Evolutionary conservation across 1,140 invertebrate species (phyloP), one percentile per base, ranked within the genome.

Genomic region (Trachymyrmex septentrionalis): DNA sequence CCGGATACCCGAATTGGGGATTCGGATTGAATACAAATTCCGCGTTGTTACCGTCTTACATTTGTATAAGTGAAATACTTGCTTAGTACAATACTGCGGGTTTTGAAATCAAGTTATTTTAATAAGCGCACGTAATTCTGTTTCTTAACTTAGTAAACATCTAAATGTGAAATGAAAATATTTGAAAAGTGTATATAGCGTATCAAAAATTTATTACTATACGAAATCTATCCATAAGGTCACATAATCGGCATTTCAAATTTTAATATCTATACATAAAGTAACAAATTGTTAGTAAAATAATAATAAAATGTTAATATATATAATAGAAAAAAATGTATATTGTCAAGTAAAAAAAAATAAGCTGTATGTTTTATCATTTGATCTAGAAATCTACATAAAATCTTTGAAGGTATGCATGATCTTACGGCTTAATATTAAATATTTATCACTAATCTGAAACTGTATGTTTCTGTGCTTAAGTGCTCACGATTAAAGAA

Each of bases 1-100:
- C 24, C 14, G 66, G 78, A 71, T 71, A 81, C 21, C 50, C 78
- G 67, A 84, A 84, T 84, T 73, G 80, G 69, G n/a, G 50, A 63
- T 55, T 75, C 55, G 80, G 57, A 73, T 84, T 84, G 80, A 84
- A 84, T 84, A 84, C 69, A 73, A 84, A 84, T 84, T 84, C 69
- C 55, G 5, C 64, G 38, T 55, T 34, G 53, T 59, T 59, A 73
- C 53, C 14, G 7, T 34, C 80, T 75, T 84, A 84, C 69, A 63
- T 75, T 61, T 61, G 57, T 84, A 21, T 24, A 73, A 75, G 69
- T 84, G 69, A 84, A 84, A 84, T 50, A 27, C 72, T 73, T 61
- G 55, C 72, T 73, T 61, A 19, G 14, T 9, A 27, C 21, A 48
- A 72, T 14, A 48, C 9, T 48, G 16, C 21, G n/a, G 53, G 14